Evolutionary conservation across 2,888 invertebrate species (phyloP).

Genomic region (Ennomos quercinarius): DNA sequence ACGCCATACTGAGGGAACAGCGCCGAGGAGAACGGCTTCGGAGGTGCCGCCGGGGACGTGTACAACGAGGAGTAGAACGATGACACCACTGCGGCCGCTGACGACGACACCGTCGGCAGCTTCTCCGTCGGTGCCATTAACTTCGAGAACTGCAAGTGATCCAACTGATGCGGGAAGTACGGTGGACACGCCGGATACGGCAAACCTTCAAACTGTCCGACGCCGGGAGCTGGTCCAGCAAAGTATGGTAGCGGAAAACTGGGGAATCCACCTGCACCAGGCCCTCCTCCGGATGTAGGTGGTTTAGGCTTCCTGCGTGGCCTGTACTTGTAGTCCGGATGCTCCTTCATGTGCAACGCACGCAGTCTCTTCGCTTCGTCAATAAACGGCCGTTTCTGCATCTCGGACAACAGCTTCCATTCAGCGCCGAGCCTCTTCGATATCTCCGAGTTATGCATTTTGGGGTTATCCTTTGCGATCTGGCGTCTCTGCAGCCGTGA

Average conservation of each 20-base stretch:
- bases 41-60: conserved; percentile 81
- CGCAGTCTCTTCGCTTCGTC: conserved; percentile 97
- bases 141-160: conserved; percentile 87
- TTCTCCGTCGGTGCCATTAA: conserved; percentile 82
- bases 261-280: conserved; percentile 85
- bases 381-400: conserved; percentile 96
- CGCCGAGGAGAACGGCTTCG: conserved; percentile 82
- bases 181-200: conserved; percentile 88
- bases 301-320: conserved; percentile 94
- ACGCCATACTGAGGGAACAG: conserved; percentile 83
- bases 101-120: conserved; percentile 75
- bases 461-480: conserved; percentile 97
- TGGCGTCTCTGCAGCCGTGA: conserved; percentile 95
- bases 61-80: conserved; percentile 90
- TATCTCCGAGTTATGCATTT: conserved; percentile 96
- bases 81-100: conserved; percentile 87
- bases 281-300: conserved; percentile 82
- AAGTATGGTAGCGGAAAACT: conserved; percentile 88
- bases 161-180: conserved; percentile 92
- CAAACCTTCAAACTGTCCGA: conserved; percentile 85
- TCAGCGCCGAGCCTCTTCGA: conserved; percentile 96
- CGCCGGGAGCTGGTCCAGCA: conserved; percentile 85
- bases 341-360: conserved; percentile 95
- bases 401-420: conserved; percentile 95
- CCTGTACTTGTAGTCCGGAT: conserved; percentile 96